Evolutionary conservation across 2,113 vertebrate species (phyloP), one percentile per base, ranked within the genome.

Genomic region (Caloenas nicobarica): DNA sequence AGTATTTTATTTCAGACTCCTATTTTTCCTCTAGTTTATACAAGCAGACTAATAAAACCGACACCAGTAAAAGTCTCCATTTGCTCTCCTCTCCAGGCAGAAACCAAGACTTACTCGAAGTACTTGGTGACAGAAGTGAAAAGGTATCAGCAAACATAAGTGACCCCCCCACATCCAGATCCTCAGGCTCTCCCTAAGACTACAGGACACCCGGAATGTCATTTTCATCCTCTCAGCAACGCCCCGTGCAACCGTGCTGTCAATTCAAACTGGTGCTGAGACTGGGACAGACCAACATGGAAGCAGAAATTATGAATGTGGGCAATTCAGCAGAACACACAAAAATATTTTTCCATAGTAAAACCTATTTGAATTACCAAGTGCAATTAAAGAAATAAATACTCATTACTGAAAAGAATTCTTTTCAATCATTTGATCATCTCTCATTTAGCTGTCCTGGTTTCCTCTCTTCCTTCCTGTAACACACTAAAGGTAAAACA

Each of bases 341-440:
- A 42, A 57, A 68, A 14, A 1, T 1, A 3, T 7, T 46, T 42
- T 73, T 38, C 56, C 66, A 10, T 17, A 91, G 66, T 42, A 48
- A 86, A 89, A 26, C 9, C 79, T 60, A 66, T 28, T 42, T 83
- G 42, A 90, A 94, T 94, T 97, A 96, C 95, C 85, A 97, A 96
- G 88, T 95, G 93, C 91, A 96, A 95, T 96, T 96, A 93, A 96
- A 96, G 95, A 96, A 97, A 92, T 79, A 61, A 91, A 40, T 31
- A 86, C 8, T 62, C 23, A 29, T 56, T 58, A 86, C 16, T 84
- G 38, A 93, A 79, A 79, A 84, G 4, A 85, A 61, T 56, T 68
- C 0, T 81, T 93, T 71, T 60, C 40, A 91, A 33, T 81, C 38
- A 78, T 74, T 38, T 74, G n/a, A 90, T 92, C 42, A 51, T 13